phyloP scores from a whole-genome alignment of 2,113 vertebrate species.

The Hoplias malabaricus region DNA sequence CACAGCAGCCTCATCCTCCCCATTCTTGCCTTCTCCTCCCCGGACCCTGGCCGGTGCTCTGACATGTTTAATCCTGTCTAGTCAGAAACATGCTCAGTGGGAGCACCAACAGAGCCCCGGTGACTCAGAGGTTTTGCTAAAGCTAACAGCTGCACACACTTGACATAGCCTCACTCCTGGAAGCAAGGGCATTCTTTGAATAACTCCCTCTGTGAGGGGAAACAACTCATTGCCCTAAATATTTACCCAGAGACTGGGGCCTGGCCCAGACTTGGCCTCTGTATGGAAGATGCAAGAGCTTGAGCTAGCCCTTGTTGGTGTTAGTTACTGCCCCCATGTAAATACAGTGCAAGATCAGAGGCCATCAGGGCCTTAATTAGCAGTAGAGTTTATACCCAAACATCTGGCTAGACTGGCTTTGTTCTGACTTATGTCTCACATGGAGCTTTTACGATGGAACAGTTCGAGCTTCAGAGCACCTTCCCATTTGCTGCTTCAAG shows the following conservation, averaged over 20 bases:
- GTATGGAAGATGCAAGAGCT: constrained; percentile 26
- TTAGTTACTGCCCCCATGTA: constrained; percentile 16
- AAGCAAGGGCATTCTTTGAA: constrained; percentile 27
- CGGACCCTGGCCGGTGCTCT: neutral
- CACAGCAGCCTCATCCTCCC: constrained; percentile 9
- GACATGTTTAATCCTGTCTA: constrained; percentile 24
- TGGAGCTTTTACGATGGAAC: constrained; percentile 33
- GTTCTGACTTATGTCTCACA: constrained; percentile 49
- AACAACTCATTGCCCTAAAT: constrained; percentile 56
- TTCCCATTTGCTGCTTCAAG: neutral
- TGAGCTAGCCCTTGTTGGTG: constrained; percentile 47
- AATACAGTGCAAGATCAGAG: constrained; percentile 62
- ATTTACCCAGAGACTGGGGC: constrained; percentile 58
- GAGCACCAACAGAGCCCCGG: constrained; percentile 2
- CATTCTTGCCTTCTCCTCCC: neutral
- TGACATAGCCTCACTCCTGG: neutral
- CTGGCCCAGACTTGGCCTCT: constrained; percentile 45
- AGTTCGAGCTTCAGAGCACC: constrained; percentile 7
- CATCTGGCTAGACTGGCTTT: constrained; percentile 49
- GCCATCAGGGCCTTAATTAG: constrained; percentile 58
- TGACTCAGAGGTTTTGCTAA: neutral
- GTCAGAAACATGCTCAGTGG: neutral
- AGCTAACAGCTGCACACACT: constrained; percentile 11
- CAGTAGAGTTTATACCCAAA: constrained; percentile 59
- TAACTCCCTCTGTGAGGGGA: neutral